Evolutionary conservation across 92 coral and sea anemone genomes (phyloP).

Genomic region (Heteractis magnifica): DNA sequence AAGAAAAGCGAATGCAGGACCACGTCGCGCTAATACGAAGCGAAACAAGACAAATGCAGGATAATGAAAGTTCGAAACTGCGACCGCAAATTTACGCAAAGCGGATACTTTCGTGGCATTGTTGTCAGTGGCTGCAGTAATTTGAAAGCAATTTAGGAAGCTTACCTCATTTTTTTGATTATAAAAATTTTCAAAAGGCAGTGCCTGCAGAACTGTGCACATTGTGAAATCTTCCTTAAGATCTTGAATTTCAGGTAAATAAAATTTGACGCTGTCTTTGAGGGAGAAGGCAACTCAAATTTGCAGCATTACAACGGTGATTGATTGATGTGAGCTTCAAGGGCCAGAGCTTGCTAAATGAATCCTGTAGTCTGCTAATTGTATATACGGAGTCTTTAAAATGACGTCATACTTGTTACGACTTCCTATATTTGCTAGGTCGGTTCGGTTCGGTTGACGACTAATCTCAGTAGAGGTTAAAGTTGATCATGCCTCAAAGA

Average conservation of each 20-base stretch:
- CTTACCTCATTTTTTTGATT: background rate
- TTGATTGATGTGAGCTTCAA: background rate
- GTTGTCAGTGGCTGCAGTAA: background rate
- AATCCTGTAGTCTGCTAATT: background rate
- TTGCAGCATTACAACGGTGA: background rate
- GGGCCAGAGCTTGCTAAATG: background rate
- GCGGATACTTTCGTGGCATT: conserved; percentile 15
- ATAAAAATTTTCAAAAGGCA: background rate
- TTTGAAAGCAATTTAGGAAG: background rate
- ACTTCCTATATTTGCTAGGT: background rate
- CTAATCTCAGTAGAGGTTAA: background rate
- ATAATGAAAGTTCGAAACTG: conserved; percentile 20
- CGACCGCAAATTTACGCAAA: conserved; percentile 16
- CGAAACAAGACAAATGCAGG: conserved; percentile 22
- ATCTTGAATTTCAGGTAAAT: background rate
- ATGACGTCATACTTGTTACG: background rate
- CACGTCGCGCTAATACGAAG: conserved; percentile 21
- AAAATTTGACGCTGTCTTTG: background rate
- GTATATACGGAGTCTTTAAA: background rate
- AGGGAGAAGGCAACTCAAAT: background rate
- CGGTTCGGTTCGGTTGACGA: background rate
- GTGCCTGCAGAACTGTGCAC: conserved; percentile 16
- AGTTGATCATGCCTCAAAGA: background rate
- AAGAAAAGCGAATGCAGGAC: conserved; percentile 12
- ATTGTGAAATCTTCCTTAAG: background rate